A percentile compares a stretch with the other conserved stretches of the same genome.
These are phyloP conservation scores for Muntiacus muntjak DNA, from an alignment of 2,113 vertebrate genomes.

Conservation along the genomic window DNA sequence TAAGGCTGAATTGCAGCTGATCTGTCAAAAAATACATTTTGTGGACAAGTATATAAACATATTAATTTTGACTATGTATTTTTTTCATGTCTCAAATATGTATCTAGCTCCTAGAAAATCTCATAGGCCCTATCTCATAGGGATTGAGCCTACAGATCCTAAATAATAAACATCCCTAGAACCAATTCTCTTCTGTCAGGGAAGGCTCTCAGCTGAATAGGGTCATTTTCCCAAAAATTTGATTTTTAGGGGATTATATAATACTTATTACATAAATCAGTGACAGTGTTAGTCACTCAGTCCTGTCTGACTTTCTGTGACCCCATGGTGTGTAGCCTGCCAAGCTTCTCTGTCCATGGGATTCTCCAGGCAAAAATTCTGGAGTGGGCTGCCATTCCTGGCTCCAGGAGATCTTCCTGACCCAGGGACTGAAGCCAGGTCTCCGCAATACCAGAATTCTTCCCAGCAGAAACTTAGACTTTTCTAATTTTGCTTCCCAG, in stretches of 20 bases:
- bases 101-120: background rate
- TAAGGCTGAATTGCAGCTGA: background rate
- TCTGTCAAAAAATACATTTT: background rate
- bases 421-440: background rate
- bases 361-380: background rate
- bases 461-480: background rate
- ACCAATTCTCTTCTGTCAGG: background rate
- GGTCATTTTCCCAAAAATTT: background rate
- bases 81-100: background rate
- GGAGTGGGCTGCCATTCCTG: background rate
- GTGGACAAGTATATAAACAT: background rate
- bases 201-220: background rate
- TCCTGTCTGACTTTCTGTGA: background rate
- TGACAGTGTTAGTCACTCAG: background rate
- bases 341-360: background rate
- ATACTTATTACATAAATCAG: background rate
- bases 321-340: background rate
- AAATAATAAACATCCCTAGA: background rate
- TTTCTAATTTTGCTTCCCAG: background rate
- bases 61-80: background rate
- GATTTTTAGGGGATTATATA: background rate
- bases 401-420: background rate
- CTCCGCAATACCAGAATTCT: background rate
- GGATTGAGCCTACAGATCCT: no score
- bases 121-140: background rate